Evolutionary conservation across 2,888 invertebrate genomes (phyloP).

Genomic region (Zootermopsis nevadensis): DNA sequence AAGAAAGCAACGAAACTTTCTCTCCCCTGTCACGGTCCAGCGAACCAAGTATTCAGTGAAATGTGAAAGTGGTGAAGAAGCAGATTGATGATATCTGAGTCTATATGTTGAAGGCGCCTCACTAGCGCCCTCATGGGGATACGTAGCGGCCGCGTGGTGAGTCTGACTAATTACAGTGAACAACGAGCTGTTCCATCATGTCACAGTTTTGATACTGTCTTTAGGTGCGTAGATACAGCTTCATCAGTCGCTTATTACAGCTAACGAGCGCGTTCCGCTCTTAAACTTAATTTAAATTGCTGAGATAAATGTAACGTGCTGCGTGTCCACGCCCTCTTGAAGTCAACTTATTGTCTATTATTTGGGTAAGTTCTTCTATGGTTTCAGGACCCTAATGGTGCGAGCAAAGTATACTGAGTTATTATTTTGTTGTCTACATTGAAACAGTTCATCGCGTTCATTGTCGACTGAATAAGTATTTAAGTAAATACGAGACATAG

Average conservation of each 20-base stretch:
- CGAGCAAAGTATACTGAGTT: too few relatives aligned
- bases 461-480: too few relatives aligned
- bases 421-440: too few relatives aligned
- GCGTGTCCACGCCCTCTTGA: neutral
- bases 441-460: too few relatives aligned
- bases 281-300: neutral
- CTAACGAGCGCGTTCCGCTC: neutral
- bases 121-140: neutral
- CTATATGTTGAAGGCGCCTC: neutral
- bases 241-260: neutral
- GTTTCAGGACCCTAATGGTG: too few relatives aligned
- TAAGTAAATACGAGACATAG: too few relatives aligned
- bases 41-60: slow-evolving; percentile 3
- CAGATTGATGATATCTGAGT: slow-evolving; percentile 2
- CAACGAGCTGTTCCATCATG: neutral
- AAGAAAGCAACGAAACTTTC: too few relatives aligned
- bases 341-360: too few relatives aligned
- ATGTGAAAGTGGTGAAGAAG: slow-evolving; percentile 17
- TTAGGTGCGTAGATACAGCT: neutral
- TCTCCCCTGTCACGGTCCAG: too few relatives aligned
- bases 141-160: neutral
- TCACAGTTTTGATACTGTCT: neutral
- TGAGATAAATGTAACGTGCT: neutral
- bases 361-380: too few relatives aligned
- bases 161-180: slow-evolving; percentile 9